Conservation (phyloP, 2,797 vertebrate species). For the Gouania willdenowi region DNA sequence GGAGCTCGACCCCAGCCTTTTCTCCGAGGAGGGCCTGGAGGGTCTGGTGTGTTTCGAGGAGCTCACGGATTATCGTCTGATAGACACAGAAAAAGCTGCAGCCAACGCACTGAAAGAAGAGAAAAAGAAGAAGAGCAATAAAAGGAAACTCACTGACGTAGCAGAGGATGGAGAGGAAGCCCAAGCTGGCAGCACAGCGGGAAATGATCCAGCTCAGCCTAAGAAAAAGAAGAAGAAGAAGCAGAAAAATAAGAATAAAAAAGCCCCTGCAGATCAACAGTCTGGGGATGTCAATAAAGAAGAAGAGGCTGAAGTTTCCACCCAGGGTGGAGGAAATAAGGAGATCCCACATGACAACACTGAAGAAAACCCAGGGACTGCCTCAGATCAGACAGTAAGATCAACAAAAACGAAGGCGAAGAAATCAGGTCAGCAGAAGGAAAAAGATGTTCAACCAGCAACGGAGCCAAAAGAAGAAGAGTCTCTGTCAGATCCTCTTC, state of each 20-base stretch:
- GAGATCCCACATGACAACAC: conserved; percentile 6
- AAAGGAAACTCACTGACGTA: conserved; percentile 43
- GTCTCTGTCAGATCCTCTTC: conserved; percentile 3
- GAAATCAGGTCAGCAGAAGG: not conserved
- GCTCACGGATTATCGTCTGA: conserved; percentile 82
- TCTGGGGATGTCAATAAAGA: not conserved
- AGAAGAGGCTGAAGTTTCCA: conserved; percentile 1
- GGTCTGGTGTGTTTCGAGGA: conserved; percentile 93
- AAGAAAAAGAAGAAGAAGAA: conserved; percentile 44
- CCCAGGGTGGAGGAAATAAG: conserved; percentile 5
- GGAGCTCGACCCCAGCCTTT: conserved; percentile 81
- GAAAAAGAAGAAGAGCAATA: conserved; percentile 62
- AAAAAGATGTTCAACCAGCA: not conserved
- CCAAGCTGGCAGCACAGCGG: conserved; percentile 4
- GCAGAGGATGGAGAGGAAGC: conserved; percentile 36
- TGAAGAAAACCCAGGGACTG: not conserved
- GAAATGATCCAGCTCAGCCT: conserved; percentile 32
- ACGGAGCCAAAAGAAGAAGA: conserved; percentile 4
- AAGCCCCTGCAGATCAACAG: not conserved
- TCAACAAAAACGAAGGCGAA: conserved; percentile 18
- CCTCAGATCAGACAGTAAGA: not conserved
- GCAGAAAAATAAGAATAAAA: conserved; percentile 53
- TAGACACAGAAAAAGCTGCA: conserved; percentile 69
- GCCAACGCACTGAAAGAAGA: not conserved
- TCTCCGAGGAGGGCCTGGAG: conserved; percentile 82